Evolutionary conservation across 1,140 invertebrate species (phyloP).

Genomic region (Patella vulgata): DNA sequence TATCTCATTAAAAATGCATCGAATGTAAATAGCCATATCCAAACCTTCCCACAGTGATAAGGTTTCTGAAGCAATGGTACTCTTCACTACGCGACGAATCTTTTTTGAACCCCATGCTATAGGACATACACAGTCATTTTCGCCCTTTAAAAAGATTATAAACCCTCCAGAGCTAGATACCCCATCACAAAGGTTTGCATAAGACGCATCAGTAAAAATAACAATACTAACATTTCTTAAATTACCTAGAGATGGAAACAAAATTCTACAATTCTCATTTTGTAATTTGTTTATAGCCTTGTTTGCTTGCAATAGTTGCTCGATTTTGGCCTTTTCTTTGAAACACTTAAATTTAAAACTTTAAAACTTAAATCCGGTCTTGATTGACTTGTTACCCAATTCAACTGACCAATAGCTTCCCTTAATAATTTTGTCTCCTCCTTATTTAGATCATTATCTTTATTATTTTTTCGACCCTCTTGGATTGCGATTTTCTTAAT

Average conservation of each 20-base stretch:
- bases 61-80: slow-evolving; percentile 26
- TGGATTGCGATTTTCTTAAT: slow-evolving; percentile 8
- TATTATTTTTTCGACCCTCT: slow-evolving; percentile 5
- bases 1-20: slow-evolving; percentile 8
- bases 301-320: slow-evolving; percentile 19
- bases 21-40: slow-evolving; percentile 17
- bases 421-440: slow-evolving; percentile 23
- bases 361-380: slow-evolving; percentile 33
- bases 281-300: slow-evolving; percentile 27
- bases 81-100: slow-evolving; percentile 17
- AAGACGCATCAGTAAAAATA: slow-evolving; percentile 26
- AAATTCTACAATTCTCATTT: not conserved
- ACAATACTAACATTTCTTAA: not conserved
- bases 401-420: slow-evolving; percentile 19
- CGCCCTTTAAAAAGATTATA: slow-evolving; percentile 21
- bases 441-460: slow-evolving; percentile 3
- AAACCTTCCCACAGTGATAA: slow-evolving; percentile 19
- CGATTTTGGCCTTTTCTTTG: slow-evolving; percentile 8
- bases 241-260: no score
- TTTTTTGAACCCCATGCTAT: slow-evolving; percentile 25
- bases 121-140: slow-evolving; percentile 20
- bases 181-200: slow-evolving; percentile 22
- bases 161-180: slow-evolving; percentile 24
- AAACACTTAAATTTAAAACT: slow-evolving; percentile 25
- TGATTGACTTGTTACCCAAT: slow-evolving; percentile 31